Percentiles rank a stretch among this genome's conserved stretches.
These are phyloP conservation scores for Gavialis gangeticus DNA, from an alignment of 2,113 vertebrate species.

Conservation along the genomic window DNA sequence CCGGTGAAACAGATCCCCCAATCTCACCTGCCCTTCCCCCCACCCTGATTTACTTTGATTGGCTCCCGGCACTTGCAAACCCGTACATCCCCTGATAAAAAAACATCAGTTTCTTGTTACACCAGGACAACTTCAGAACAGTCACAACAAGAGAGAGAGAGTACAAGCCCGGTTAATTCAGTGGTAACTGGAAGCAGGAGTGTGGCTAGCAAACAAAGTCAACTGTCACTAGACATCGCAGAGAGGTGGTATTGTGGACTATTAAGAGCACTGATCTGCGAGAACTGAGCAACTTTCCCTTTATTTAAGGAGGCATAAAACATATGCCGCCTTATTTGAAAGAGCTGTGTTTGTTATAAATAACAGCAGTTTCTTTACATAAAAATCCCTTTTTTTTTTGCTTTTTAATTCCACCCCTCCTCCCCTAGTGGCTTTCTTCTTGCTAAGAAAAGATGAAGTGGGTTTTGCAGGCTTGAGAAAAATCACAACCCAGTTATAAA, in stretches of 20 bases:
- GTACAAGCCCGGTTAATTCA: neutral
- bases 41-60: too few species aligned
- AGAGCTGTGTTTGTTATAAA: neutral
- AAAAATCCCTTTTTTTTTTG: neutral
- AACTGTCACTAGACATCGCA: neutral
- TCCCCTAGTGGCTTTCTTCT: neutral
- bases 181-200: neutral
- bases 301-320: neutral
- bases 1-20: too few species aligned
- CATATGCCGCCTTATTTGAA: neutral
- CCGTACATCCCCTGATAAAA: too few species aligned
- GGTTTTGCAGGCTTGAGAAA: neutral
- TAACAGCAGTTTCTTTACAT: conserved; percentile 14
- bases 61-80: too few species aligned
- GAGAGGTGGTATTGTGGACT: neutral
- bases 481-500: neutral
- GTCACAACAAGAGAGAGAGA: neutral
- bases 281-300: neutral
- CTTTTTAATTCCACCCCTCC: neutral
- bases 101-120: too few species aligned
- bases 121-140: too few species aligned
- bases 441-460: neutral
- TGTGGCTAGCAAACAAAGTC: neutral
- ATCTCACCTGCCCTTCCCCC: too few species aligned
- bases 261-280: neutral